These are phyloP conservation scores for Salvelinus sp. DNA, from an alignment of 2,113 vertebrate species.

Conservation along the genomic window DNA sequence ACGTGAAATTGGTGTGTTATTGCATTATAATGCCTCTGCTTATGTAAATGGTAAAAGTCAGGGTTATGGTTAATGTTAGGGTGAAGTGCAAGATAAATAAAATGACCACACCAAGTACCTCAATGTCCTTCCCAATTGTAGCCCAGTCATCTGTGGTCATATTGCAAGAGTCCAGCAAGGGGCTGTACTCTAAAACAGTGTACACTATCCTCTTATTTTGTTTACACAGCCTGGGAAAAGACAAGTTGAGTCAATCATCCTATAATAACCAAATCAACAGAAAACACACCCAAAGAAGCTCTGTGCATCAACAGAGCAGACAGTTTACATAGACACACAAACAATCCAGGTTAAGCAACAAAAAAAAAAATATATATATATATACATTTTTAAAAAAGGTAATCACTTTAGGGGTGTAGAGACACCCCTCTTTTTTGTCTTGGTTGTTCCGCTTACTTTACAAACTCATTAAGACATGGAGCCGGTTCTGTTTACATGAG, in stretches of 20 bases:
- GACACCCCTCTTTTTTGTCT: too few relatives aligned
- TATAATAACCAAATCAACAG: background rate
- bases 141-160: slow-evolving; percentile 94
- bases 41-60: background rate
- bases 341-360: too few relatives aligned
- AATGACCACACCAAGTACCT: slow-evolving; percentile 55
- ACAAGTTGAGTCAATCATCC: background rate
- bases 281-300: background rate
- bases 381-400: too few relatives aligned
- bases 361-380: too few relatives aligned
- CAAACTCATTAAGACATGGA: slow-evolving; percentile 25
- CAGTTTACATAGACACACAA: background rate
- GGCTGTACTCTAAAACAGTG: slow-evolving; percentile 83
- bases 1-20: background rate
- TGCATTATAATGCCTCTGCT: background rate
- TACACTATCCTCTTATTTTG: slow-evolving; percentile 87
- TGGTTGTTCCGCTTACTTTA: slow-evolving; percentile 12
- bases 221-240: slow-evolving; percentile 70
- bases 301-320: background rate
- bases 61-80: background rate
- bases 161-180: slow-evolving; percentile 93
- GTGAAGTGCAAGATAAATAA: background rate
- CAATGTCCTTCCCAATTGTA: slow-evolving; percentile 82
- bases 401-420: background rate
- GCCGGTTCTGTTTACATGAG: slow-evolving; percentile 23